A percentile compares a stretch with the other conserved stretches of the same genome.
Conservation (phyloP, 2,888 invertebrate species). For the Cephonodes hylas region DNA sequence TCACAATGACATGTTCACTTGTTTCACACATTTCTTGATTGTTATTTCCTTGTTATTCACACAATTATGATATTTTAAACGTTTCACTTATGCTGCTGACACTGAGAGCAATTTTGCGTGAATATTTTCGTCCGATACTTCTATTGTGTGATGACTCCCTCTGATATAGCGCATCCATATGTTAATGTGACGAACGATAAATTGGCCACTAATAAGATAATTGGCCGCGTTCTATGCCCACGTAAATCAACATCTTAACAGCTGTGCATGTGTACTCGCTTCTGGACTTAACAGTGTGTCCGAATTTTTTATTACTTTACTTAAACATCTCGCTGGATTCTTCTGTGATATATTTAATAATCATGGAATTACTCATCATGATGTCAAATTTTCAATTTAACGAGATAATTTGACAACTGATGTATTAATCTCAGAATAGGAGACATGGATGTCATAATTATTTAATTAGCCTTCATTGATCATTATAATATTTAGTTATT, state of each 20-base stretch:
- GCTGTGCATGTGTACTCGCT: constrained; percentile 50
- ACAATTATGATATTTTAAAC: not conserved
- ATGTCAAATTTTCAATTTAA: too few relatives aligned
- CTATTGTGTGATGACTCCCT: constrained; percentile 18
- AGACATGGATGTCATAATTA: too few relatives aligned
- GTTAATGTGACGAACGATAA: constrained; percentile 77
- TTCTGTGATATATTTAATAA: too few relatives aligned
- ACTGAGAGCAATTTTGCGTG: not conserved
- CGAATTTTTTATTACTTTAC: constrained; percentile 31
- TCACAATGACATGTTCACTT: not conserved
- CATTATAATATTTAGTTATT: too few relatives aligned
- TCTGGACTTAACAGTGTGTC: constrained; percentile 39
- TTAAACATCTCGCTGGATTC: not conserved
- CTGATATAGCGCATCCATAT: constrained; percentile 52
- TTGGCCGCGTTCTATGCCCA: constrained; percentile 71
- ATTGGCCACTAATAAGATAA: constrained; percentile 80
- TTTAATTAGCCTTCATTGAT: too few relatives aligned
- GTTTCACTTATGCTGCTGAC: not conserved
- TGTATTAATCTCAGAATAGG: too few relatives aligned
- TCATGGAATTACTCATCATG: too few relatives aligned
- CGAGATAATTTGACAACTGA: too few relatives aligned
- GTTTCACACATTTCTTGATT: not conserved
- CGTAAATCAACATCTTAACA: constrained; percentile 79
- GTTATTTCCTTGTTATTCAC: not conserved
- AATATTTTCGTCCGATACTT: not conserved